phyloP scores from a whole-genome alignment of 2,888 invertebrate genomes.

The Tetragonisca angustula region DNA sequence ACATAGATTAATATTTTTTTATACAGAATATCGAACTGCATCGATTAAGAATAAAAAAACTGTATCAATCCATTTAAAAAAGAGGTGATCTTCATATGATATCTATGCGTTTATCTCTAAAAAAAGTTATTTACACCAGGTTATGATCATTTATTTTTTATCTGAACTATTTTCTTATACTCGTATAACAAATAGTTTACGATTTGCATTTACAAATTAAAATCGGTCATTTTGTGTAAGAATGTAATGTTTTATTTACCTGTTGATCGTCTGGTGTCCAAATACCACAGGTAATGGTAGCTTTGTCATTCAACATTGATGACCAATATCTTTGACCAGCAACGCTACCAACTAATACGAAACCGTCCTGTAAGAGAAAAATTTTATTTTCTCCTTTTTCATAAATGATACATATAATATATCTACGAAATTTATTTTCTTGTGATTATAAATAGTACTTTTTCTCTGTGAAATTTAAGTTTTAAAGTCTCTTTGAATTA shows the following conservation, averaged over 20 bases:
- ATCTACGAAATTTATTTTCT: neutral
- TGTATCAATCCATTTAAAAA: too few relatives aligned
- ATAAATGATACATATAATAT: neutral
- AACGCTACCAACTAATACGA: conserved; percentile 98
- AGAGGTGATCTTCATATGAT: too few relatives aligned
- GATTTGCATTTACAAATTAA: too few relatives aligned
- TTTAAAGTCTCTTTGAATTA: neutral
- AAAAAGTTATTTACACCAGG: too few relatives aligned
- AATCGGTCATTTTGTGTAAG: too few relatives aligned
- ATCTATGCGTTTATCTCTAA: too few relatives aligned
- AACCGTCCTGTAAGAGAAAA: conserved; percentile 91
- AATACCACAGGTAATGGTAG: conserved; percentile 97
- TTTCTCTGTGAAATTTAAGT: conserved; percentile 18
- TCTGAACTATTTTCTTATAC: too few relatives aligned
- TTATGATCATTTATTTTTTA: too few relatives aligned
- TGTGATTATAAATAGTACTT: neutral
- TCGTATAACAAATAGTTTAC: too few relatives aligned
- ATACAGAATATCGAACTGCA: too few relatives aligned
- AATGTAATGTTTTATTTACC: conserved; percentile 79
- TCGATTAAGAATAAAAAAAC: too few relatives aligned
- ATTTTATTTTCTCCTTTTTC: neutral
- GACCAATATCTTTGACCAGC: conserved; percentile 99
- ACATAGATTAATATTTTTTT: too few relatives aligned
- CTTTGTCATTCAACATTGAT: conserved; percentile 97
- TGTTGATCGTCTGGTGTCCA: conserved; percentile 99